These are phyloP conservation scores for Crioceris asparagi DNA, from an alignment of 2,888 invertebrate genomes.

Conservation along the genomic window DNA sequence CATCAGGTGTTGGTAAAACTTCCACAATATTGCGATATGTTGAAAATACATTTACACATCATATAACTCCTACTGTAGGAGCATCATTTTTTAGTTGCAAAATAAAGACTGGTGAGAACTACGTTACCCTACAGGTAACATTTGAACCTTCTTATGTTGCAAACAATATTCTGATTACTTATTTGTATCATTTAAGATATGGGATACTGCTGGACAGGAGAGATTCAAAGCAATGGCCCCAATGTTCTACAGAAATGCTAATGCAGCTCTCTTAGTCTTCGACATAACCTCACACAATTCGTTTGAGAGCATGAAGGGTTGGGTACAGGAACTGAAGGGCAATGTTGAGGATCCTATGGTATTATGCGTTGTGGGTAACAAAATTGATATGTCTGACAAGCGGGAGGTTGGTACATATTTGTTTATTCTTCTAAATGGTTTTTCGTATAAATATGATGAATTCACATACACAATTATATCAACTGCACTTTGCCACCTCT, in stretches of 20 bases:
- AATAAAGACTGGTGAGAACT: slow-evolving; percentile 58
- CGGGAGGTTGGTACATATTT: no score
- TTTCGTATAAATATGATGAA: no score
- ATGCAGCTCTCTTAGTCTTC: slow-evolving; percentile 78
- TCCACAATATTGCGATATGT: slow-evolving; percentile 74
- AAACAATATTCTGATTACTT: not conserved
- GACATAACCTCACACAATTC: slow-evolving; percentile 69
- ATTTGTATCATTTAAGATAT: slow-evolving; percentile 47
- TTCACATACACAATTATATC: no score
- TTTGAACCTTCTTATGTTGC: not conserved
- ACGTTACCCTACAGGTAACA: slow-evolving; percentile 65
- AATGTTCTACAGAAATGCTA: slow-evolving; percentile 88
- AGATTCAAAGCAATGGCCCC: slow-evolving; percentile 86
- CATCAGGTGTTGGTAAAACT: slow-evolving; percentile 88
- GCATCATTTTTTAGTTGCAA: slow-evolving; percentile 85
- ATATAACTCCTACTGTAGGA: slow-evolving; percentile 75
- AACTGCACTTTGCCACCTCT: no score
- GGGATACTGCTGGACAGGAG: slow-evolving; percentile 87
- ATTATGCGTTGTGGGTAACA: slow-evolving; percentile 75
- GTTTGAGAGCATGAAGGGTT: slow-evolving; percentile 71
- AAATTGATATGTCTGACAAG: slow-evolving; percentile 58
- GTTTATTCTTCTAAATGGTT: no score
- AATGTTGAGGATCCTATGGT: slow-evolving; percentile 74
- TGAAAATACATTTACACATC: slow-evolving; percentile 63
- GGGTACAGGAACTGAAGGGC: slow-evolving; percentile 69